Base-by-base conservation (phyloP, 2,113 vertebrate genomes). In the Pholis gunnellus region DNA sequence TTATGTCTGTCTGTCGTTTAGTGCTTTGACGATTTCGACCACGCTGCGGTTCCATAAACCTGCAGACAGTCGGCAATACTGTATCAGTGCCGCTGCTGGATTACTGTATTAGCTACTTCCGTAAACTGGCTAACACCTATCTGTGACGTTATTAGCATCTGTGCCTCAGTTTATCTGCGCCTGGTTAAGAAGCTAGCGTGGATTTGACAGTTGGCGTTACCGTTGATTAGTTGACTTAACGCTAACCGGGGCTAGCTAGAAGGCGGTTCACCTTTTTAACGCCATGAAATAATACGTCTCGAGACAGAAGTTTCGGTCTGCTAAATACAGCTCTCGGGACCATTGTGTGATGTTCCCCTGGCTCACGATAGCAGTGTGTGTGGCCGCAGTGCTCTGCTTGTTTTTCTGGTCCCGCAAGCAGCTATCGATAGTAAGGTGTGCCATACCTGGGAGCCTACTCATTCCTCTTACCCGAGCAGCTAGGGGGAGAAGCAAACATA, bases 401-500 rank as follows among this genome's bases (percentile, higher is more conserved):
- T 95, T 94, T 89, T 91, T 94, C 95, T 91, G 94, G 95, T 95
- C 89, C 29, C 73, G 75, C 92, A 72, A 84, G 94, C 86, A 83
- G 54, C 77, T 87, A 64, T 52, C 63, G 34, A 61, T 85, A 40
- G 64, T 67, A 89, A 93, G 89, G 91, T 82, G 90, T 92, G 93
- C 50, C 86, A 54, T 27, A 59, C 38, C 34, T 22, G 5, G 2
- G 25, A 73, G n/a, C 44, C 0, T 34, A 6, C 50, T 29, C 17
- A 42, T 18, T 38, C 3, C 14, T 10, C 31, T 5, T 36, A 3
- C 14, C 61, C 31, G 22, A 11, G 2, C 56, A 38, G n/a, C 20
- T 56, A 14, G 4, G 18, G 44, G 8, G 44, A 5, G 8, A 27
- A 14, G n/a, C 22, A 36, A 14, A 13, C 1, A 25, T 17, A 36